phyloP scores from a whole-genome alignment of 2,797 vertebrate species.

The Syndactyla subalaris region DNA sequence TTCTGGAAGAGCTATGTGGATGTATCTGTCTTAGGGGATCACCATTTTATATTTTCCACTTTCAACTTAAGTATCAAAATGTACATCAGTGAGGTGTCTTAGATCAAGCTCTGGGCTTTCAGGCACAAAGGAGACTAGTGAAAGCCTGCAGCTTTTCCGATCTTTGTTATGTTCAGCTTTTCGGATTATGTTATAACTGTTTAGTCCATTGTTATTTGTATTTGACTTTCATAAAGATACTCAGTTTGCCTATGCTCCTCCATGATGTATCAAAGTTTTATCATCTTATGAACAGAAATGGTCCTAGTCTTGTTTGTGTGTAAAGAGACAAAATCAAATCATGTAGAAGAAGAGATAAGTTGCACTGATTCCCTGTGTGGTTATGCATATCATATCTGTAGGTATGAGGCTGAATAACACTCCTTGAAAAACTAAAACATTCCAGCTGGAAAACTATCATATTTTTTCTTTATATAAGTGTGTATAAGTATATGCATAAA shows the following conservation, averaged over 20 bases:
- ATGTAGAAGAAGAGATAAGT: neutral
- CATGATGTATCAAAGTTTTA: neutral
- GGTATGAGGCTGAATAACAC: fast-evolving
- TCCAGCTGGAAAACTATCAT: neutral
- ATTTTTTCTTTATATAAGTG: neutral
- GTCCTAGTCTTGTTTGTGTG: neutral
- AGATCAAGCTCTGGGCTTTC: neutral
- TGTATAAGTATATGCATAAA: neutral
- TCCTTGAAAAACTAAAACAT: neutral
- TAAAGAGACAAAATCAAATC: neutral
- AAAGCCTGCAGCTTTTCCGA: neutral
- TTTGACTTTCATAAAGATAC: neutral
- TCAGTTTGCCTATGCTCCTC: neutral
- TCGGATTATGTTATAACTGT: neutral
- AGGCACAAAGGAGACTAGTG: fast-evolving
- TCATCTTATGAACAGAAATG: neutral
- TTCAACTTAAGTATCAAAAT: neutral
- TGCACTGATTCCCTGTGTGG: neutral
- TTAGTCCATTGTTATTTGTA: neutral
- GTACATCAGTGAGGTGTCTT: neutral
- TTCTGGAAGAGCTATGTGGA: neutral
- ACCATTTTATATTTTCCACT: neutral
- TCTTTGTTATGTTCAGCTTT: neutral
- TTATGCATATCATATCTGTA: neutral
- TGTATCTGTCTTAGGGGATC: neutral